A percentile compares a stretch with the other conserved stretches of the same genome.
Conservation (phyloP, 1,140 invertebrate genomes). For the Maniola jurtina region DNA sequence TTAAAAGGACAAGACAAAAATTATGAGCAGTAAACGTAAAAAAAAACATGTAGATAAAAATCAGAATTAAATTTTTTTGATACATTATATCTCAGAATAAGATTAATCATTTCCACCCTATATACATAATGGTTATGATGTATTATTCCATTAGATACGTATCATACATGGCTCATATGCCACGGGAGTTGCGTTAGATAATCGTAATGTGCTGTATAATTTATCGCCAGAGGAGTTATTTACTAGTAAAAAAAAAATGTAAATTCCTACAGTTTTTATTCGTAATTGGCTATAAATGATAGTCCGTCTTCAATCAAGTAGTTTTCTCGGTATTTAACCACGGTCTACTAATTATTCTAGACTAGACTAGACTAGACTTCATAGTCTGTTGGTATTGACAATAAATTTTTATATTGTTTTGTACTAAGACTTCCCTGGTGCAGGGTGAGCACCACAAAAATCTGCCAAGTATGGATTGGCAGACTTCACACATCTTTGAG, state of each 20-base stretch:
- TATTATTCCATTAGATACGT: constrained; percentile 64
- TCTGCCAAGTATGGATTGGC: too few species aligned
- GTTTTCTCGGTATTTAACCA: neutral
- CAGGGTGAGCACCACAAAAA: too few species aligned
- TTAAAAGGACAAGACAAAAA: too few species aligned
- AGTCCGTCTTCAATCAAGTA: neutral
- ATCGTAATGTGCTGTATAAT: constrained; percentile 41
- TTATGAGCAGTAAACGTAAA: too few species aligned
- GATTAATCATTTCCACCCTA: too few species aligned
- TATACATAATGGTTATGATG: constrained; percentile 38
- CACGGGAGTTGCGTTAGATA: constrained; percentile 38
- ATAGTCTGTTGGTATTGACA: neutral
- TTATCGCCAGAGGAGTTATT: constrained; percentile 33
- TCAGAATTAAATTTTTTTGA: too few species aligned
- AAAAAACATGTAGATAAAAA: too few species aligned
- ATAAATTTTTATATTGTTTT: neutral
- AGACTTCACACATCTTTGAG: too few species aligned
- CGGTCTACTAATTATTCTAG: neutral
- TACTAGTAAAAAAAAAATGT: constrained; percentile 15
- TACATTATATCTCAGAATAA: too few species aligned
- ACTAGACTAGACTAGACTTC: neutral
- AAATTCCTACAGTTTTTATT: neutral
- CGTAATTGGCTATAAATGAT: neutral
- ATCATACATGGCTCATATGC: constrained; percentile 43
- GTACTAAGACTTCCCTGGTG: too few species aligned